phyloP scores from a whole-genome alignment of 2,888 invertebrate species.

The Dynastes tityus region DNA sequence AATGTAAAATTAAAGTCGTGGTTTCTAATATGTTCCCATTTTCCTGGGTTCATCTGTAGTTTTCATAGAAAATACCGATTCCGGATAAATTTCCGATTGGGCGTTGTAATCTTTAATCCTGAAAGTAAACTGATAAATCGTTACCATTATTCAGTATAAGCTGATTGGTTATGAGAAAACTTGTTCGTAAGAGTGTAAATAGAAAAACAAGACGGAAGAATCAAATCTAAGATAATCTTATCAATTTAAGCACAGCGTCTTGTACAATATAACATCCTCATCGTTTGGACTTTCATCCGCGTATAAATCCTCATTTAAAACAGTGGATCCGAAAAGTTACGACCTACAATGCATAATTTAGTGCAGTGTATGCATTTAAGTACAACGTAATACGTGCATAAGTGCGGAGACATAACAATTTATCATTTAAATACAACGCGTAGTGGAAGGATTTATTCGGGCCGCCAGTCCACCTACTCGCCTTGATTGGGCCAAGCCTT shows the following conservation, averaged over 20 bases:
- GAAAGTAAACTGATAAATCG: too few relatives aligned
- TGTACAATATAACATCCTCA: not conserved
- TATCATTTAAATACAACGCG: constrained; percentile 38
- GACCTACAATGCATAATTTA: constrained; percentile 18
- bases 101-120: too few relatives aligned
- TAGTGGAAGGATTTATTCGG: constrained; percentile 33
- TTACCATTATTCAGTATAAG: too few relatives aligned
- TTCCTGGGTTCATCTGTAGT: too few relatives aligned
- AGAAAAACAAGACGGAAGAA: not conserved
- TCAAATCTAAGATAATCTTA: constrained; percentile 6
- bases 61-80: too few relatives aligned
- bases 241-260: not conserved
- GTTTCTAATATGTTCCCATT: too few relatives aligned
- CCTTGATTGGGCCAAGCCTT: constrained; percentile 42
- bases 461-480: constrained; percentile 41
- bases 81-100: too few relatives aligned
- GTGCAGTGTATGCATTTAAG: not conserved
- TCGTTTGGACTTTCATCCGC: constrained; percentile 13
- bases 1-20: too few relatives aligned
- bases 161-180: too few relatives aligned
- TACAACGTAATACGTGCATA: constrained; percentile 16
- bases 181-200: too few relatives aligned
- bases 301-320: constrained; percentile 33
- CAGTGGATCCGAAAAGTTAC: constrained; percentile 26
- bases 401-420: constrained; percentile 20